A percentile compares a stretch with the other conserved stretches of the same genome.
Conservation (phyloP, 1,140 invertebrate genomes). For the Chelonus insularis region DNA sequence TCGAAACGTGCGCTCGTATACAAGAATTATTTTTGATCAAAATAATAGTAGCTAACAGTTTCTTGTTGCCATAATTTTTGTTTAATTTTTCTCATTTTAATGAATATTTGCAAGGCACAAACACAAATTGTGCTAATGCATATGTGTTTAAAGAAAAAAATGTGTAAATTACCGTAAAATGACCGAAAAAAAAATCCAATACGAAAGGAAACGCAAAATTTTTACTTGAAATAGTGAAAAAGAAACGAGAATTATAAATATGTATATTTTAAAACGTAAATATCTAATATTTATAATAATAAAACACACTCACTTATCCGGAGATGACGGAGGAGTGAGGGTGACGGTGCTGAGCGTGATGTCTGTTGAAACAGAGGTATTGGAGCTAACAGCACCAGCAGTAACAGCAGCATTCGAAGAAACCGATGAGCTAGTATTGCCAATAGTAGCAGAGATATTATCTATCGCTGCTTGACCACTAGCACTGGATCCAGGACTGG, state of each 20-base stretch:
- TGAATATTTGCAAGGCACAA: no score
- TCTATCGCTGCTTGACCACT: constrained; percentile 28
- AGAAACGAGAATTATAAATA: constrained; percentile 10
- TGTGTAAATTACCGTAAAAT: constrained; percentile 22
- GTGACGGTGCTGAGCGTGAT: constrained; percentile 57
- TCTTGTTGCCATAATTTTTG: no score
- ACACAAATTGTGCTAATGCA: no score
- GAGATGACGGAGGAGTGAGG: constrained; percentile 65
- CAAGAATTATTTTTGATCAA: no score
- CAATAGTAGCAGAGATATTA: constrained; percentile 26
- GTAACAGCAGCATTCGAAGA: constrained; percentile 26
- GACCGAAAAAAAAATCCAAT: no score
- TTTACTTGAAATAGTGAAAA: no score
- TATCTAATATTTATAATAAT: constrained; percentile 41
- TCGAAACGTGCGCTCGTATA: no score
- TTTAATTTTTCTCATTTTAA: no score
- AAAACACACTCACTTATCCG: constrained; percentile 64
- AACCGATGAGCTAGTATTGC: constrained; percentile 31
- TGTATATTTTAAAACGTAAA: constrained; percentile 10
- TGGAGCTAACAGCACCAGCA: constrained; percentile 51
- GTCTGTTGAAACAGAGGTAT: constrained; percentile 52
- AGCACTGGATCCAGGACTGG: constrained; percentile 48
- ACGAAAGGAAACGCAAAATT: no score
- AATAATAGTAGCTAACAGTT: no score
- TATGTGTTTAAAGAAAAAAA: background rate